Evolutionary conservation across 2,888 invertebrate species (phyloP).

Genomic region (Agrilus biguttatus): DNA sequence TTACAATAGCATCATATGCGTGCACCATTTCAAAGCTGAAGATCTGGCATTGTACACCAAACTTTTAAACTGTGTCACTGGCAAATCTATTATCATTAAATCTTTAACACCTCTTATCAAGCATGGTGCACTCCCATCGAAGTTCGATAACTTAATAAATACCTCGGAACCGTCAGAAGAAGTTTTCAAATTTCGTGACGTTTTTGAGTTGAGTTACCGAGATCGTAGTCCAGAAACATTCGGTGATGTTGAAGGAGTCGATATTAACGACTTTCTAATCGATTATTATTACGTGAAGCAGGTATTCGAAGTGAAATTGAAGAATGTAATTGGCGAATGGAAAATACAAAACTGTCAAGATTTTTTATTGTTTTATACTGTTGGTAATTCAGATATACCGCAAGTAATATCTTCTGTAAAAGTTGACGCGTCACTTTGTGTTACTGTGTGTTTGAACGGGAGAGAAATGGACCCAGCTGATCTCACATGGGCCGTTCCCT

Average conservation of each 20-base stretch:
- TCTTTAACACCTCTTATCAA: background rate
- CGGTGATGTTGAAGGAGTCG: constrained; percentile 6
- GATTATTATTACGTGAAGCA: constrained; percentile 5
- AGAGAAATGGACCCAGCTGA: constrained; percentile 8
- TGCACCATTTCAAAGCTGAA: constrained; percentile 3
- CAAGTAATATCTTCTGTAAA: constrained; percentile 5
- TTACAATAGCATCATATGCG: constrained; percentile 4
- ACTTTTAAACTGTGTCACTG: background rate
- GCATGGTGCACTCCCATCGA: background rate
- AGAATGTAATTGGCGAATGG: constrained; percentile 4
- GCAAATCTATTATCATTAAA: background rate
- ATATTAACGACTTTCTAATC: constrained; percentile 6
- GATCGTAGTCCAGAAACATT: constrained; percentile 5
- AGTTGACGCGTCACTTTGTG: constrained; percentile 4
- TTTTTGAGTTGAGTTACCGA: constrained; percentile 4
- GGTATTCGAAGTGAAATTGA: constrained; percentile 1
- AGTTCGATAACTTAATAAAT: background rate
- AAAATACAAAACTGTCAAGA: background rate
- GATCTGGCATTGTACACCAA: background rate
- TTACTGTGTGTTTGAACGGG: constrained; percentile 4
- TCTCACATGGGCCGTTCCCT: constrained; percentile 9
- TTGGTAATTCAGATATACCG: constrained; percentile 6
- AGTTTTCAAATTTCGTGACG: background rate
- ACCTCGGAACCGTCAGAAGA: background rate
- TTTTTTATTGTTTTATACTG: constrained; percentile 4